Evolutionary conservation across 2,888 invertebrate species (phyloP).

Genomic region (Clostera curtula): DNA sequence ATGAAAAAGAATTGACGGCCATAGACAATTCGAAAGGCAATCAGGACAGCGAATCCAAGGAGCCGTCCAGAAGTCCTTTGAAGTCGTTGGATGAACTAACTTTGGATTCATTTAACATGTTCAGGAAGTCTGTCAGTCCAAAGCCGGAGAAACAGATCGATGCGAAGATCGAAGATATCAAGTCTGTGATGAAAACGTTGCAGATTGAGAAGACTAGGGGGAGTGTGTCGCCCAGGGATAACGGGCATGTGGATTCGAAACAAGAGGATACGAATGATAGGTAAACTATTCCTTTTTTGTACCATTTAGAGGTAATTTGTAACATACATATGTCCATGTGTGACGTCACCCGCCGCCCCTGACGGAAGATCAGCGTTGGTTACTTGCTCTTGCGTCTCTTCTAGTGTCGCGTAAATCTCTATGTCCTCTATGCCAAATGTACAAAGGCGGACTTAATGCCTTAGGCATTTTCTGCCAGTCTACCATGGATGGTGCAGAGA

Average conservation of each 20-base stretch:
- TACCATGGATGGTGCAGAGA: too few relatives aligned
- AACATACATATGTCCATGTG: too few relatives aligned
- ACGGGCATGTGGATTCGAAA: slow-evolving; percentile 52
- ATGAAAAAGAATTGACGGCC: slow-evolving; percentile 49
- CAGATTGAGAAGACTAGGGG: slow-evolving; percentile 51
- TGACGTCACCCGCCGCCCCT: too few relatives aligned
- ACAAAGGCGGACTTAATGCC: too few relatives aligned
- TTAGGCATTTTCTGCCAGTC: too few relatives aligned
- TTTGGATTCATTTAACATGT: slow-evolving; percentile 59
- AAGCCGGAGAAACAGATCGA: slow-evolving; percentile 59
- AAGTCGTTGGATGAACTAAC: slow-evolving; percentile 59
- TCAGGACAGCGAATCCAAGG: slow-evolving; percentile 38
- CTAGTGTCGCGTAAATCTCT: too few relatives aligned
- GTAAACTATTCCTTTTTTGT: slow-evolving; percentile 15
- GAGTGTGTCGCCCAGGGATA: slow-evolving; percentile 65
- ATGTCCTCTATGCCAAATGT: too few relatives aligned
- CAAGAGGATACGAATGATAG: slow-evolving; percentile 74
- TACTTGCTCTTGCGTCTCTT: background rate
- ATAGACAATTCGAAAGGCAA: slow-evolving; percentile 49
- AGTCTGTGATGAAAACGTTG: slow-evolving; percentile 62
- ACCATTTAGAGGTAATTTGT: too few relatives aligned
- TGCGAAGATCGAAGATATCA: slow-evolving; percentile 64
- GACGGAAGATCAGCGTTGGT: too few relatives aligned
- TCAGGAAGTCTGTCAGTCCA: slow-evolving; percentile 59
- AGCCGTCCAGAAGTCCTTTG: slow-evolving; percentile 48